These are phyloP conservation scores for Anolis sagrei DNA, from an alignment of 2,113 vertebrate species.

Conservation along the genomic window DNA sequence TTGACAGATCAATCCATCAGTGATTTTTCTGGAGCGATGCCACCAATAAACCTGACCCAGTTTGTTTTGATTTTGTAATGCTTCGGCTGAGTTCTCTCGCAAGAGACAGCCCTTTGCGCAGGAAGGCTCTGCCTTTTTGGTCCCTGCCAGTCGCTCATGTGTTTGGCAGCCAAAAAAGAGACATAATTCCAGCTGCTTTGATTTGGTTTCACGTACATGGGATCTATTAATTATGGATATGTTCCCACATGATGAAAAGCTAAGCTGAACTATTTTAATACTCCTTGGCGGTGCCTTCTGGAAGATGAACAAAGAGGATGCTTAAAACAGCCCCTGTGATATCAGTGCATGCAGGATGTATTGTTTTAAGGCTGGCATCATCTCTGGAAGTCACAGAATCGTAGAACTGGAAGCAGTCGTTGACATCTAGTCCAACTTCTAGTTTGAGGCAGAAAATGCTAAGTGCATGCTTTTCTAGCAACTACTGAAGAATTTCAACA, in stretches of 20 bases:
- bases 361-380: background rate
- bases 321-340: slow-evolving; percentile 4
- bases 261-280: slow-evolving; percentile 12
- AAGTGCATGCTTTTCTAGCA: background rate
- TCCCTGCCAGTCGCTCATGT: slow-evolving; percentile 9
- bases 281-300: background rate
- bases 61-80: slow-evolving; percentile 5
- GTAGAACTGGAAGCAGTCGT: background rate
- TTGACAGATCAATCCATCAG: background rate
- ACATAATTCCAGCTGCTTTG: slow-evolving; percentile 20
- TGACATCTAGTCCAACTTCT: too few species aligned
- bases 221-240: slow-evolving; percentile 30
- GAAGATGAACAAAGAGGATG: background rate
- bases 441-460: background rate
- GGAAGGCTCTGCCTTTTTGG: background rate
- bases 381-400: background rate
- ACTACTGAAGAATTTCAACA: background rate
- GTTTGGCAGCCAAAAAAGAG: background rate
- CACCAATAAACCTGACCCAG: slow-evolving; percentile 13
- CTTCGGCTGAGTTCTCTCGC: background rate
- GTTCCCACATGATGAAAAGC: slow-evolving; percentile 23
- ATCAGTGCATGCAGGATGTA: background rate
- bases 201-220: slow-evolving; percentile 18
- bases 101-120: slow-evolving; percentile 7
- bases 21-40: background rate